These are phyloP conservation scores for Lepus europaeus DNA, from an alignment of 2,113 vertebrate species.

Conservation along the genomic window DNA sequence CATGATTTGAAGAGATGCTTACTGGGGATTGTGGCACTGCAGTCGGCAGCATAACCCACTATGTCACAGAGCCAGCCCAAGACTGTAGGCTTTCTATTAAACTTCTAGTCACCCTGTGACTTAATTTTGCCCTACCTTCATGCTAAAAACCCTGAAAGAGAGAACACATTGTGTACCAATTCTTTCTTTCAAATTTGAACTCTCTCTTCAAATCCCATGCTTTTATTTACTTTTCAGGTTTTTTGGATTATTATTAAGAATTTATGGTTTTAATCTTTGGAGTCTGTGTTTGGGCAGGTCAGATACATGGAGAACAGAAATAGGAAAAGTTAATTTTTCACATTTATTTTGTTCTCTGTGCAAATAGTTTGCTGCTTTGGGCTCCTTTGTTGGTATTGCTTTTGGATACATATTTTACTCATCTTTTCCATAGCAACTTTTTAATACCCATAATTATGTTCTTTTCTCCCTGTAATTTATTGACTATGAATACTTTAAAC, in stretches of 20 bases:
- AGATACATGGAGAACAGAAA: not conserved
- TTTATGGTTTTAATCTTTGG: not conserved
- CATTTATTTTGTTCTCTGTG: not conserved
- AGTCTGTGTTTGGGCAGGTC: no score
- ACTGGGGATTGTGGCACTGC: no score
- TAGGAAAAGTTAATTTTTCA: not conserved
- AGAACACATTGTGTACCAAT: fast-evolving
- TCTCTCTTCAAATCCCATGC: not conserved
- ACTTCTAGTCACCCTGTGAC: not conserved
- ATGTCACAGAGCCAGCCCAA: no score
- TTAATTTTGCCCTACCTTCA: not conserved
- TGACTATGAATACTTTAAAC: not conserved
- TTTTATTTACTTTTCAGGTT: not conserved
- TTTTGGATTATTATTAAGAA: not conserved
- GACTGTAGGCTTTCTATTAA: not conserved
- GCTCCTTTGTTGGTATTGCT: not conserved
- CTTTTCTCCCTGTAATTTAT: not conserved
- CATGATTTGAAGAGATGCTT: no score
- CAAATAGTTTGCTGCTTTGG: not conserved
- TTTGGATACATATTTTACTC: not conserved
- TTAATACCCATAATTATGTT: not conserved
- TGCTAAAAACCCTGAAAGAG: not conserved
- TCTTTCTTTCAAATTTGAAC: not conserved
- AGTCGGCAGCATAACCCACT: no score
- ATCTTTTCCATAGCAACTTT: not conserved